Evolutionary conservation across 1,140 invertebrate genomes (phyloP), one percentile per base, ranked within the genome.

Genomic region (Oedothorax gibbosus): DNA sequence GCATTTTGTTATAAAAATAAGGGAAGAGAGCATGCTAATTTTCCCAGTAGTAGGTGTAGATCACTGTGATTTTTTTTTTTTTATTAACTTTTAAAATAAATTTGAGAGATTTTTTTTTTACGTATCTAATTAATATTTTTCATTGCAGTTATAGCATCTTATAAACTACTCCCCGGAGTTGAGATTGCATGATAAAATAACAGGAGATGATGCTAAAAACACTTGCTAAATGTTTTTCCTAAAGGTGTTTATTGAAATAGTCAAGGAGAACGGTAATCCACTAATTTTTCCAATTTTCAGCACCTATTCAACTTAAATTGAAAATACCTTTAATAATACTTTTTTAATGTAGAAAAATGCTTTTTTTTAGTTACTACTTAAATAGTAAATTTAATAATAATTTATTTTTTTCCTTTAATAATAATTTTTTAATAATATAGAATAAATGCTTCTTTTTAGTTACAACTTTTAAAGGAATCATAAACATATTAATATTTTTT

Each of bases 11-110:
- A 98, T 0, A 99, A 99, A 91, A 96, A 98, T 49, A 94, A 97
- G 87, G 98, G 98, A 7, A 94, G 94, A 88, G 98, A 99, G 91
- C 98, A 99, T 92, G 98, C 98, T 0, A 99, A 99, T 99, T 92
- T 99, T 97, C 51, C 98, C 98, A 81, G 98, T 99, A 88, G 96
- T 95, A 91, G 90, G 94, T 92, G 9, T 81, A 53, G 62, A 11
- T 15, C 72, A 50, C 72, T 64, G 14, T 54, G n/a, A 51, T 54
- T 10, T 54, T 21, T 35, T 35, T 35, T 35, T 35, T 35, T n/a
- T n/a, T n/a, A n/a, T n/a, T n/a, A n/a, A 35, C 35, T 5, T 35
- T 35, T 35, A 35, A 35, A 35, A 35, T 35, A 35, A 35, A 35
- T 35, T 62, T 6, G 18, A 15, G 12, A 6, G 57, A 12, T 57